Percentiles rank a stretch among this genome's conserved stretches.
phyloP scores from a whole-genome alignment of 2,113 vertebrate species.

The Cardinalis cardinalis region DNA sequence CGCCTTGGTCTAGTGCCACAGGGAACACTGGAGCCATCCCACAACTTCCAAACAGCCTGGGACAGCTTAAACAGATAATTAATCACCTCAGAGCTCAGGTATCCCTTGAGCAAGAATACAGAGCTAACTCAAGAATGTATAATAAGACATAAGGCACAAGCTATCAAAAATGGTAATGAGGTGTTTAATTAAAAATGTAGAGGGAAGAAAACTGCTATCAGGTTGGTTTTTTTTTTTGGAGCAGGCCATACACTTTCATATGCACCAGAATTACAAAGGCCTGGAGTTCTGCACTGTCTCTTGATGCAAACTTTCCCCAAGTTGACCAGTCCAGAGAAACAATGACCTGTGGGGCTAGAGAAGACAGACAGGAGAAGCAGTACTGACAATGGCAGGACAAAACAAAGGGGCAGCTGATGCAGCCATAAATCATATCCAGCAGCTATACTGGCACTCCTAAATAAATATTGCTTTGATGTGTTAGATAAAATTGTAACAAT shows the following conservation, averaged over 20 bases:
- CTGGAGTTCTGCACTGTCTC: not conserved
- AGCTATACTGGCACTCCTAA: not conserved
- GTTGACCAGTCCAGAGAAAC: not conserved
- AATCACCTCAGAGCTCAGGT: not conserved
- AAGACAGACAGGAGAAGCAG: not conserved
- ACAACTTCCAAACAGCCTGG: not conserved
- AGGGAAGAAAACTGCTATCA: not conserved
- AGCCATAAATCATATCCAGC: not conserved
- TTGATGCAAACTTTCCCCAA: not conserved
- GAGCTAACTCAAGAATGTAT: not conserved
- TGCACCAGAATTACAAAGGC: not conserved
- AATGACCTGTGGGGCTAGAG: not conserved
- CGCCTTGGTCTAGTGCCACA: rapidly evolving
- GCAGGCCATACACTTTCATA: not conserved
- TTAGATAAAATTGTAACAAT: not conserved
- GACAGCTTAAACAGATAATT: not conserved
- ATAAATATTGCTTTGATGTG: not conserved
- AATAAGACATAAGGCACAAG: not conserved
- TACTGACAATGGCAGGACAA: not conserved
- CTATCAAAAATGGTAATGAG: not conserved
- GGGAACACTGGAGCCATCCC: not conserved
- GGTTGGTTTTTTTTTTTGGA: not conserved
- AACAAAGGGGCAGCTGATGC: not conserved
- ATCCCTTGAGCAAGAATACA: not conserved
- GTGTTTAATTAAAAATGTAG: not conserved